These are phyloP conservation scores for Trematomus bernacchii DNA, from an alignment of 2,797 vertebrate genomes.

Conservation along the genomic window DNA sequence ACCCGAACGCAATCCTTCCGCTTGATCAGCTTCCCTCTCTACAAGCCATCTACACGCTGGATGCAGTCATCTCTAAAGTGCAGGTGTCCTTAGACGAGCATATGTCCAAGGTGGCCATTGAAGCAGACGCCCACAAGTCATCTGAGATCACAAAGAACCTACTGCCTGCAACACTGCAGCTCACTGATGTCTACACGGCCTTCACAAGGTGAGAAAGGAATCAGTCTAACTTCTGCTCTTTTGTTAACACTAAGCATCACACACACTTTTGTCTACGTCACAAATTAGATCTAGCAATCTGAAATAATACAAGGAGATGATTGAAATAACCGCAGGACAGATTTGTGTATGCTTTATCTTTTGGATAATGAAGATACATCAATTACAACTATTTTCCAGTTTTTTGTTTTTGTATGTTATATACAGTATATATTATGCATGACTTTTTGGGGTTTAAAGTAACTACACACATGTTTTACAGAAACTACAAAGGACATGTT, in stretches of 20 bases:
- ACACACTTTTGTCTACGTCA: not conserved
- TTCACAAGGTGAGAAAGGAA: conserved; percentile 89
- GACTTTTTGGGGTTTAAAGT: not conserved
- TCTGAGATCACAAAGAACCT: conserved; percentile 97
- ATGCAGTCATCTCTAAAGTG: conserved; percentile 97
- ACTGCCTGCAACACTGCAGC: conserved; percentile 94
- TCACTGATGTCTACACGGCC: conserved; percentile 93
- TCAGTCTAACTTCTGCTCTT: not conserved
- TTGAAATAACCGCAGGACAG: not conserved
- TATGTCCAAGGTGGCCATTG: conserved; percentile 95
- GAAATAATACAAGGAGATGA: not conserved
- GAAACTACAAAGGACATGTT: not conserved
- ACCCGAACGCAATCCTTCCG: conserved; percentile 90
- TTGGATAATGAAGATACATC: not conserved
- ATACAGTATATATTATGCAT: not conserved
- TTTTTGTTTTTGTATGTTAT: not conserved
- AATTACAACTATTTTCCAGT: not conserved
- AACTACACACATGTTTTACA: not conserved
- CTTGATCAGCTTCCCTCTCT: conserved; percentile 95
- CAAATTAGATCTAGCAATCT: not conserved
- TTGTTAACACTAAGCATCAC: not conserved
- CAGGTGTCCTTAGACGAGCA: conserved; percentile 98
- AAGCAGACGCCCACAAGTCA: conserved; percentile 92
- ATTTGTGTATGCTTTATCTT: not conserved
- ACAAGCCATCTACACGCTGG: conserved; percentile 96